Base-by-base conservation (phyloP, 37 sponge, comb jelly and placozoan genomes). In the Chondrosia reniformis region DNA sequence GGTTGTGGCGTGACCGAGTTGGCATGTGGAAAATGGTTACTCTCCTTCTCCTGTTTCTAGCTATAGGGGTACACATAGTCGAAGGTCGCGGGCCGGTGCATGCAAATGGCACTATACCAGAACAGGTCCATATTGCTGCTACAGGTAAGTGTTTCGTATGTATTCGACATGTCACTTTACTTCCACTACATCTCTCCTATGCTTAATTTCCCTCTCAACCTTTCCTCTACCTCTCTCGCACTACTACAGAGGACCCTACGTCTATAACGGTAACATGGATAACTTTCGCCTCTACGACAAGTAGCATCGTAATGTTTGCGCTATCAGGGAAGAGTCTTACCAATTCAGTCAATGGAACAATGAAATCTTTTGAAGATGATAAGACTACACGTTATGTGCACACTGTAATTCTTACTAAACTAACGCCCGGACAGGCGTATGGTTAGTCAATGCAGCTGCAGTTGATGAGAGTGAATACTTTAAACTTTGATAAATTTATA, bases 311-410 rank as follows among this genome's bases (percentile, higher is more conserved):
- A 15, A 39, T 37, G 61, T 77, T 59, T 77, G 77, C 62, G 34
- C 25, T 57, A 2, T 21, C 41, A 32, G 77, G 55, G 22, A 57
- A 31, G 19, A 31, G 37, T 37, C 57, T 77, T 0, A 77, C 77
- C 33, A 77, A 24, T 33, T 24, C n/a, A 39, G 77, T 33, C 38
- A 40, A 36, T 32, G 77, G 77, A 3, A 57, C 56, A 1, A 56
- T 55, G 77, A 31, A 34, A 19, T 37, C 56, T 37, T 77, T 77
- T 77, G 77, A 57, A 22, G 77, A 77, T 33, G 62, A 42, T 21
- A 19, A 55, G 25, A 57, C 28, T 49, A 41, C 59, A 42, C 33
- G 77, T 3, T 77, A 56, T 45, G 59, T 77, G 59, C 77, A 77
- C 37, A 56, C 37, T 56, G 77, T 77, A 0, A 24, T 33, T 10